Evolutionary conservation across 1,140 invertebrate genomes (phyloP).

Genomic region (Diprion similis): DNA sequence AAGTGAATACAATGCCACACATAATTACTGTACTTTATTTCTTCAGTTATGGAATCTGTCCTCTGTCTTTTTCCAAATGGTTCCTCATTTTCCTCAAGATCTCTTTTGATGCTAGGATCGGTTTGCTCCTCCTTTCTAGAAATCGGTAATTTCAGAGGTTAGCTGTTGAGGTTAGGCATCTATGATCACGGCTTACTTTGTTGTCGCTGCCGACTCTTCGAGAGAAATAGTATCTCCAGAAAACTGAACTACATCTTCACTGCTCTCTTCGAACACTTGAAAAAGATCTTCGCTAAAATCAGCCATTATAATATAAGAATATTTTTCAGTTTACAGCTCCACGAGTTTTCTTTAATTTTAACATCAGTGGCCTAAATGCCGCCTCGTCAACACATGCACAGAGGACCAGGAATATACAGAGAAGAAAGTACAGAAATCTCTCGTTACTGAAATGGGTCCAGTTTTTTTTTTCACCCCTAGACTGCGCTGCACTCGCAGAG

Average conservation of each 20-base stretch:
- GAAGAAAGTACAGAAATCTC: too few relatives aligned
- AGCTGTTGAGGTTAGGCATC: neutral
- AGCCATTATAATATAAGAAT: constrained; percentile 34
- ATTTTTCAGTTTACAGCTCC: too few relatives aligned
- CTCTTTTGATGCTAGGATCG: constrained; percentile 33
- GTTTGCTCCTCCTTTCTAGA: constrained; percentile 19
- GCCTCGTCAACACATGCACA: too few relatives aligned
- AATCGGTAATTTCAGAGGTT: neutral
- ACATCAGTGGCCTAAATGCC: too few relatives aligned
- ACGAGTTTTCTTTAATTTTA: too few relatives aligned
- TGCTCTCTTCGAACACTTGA: constrained; percentile 62
- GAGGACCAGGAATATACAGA: too few relatives aligned
- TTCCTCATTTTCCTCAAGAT: constrained; percentile 34
- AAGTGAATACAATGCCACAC: constrained; percentile 13
- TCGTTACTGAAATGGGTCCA: too few relatives aligned
- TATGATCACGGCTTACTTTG: constrained; percentile 12
- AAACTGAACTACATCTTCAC: constrained; percentile 29
- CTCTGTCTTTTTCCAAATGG: constrained; percentile 35
- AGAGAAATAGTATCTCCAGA: constrained; percentile 26
- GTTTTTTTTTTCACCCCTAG: too few relatives aligned
- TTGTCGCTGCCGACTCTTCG: neutral
- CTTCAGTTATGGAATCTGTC: constrained; percentile 51
- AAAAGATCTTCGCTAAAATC: constrained; percentile 60
- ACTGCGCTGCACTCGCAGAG: too few relatives aligned
- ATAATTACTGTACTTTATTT: constrained; percentile 46